Base-by-base conservation (phyloP, 1,140 invertebrate species). In the Drosophila teissieri region DNA sequence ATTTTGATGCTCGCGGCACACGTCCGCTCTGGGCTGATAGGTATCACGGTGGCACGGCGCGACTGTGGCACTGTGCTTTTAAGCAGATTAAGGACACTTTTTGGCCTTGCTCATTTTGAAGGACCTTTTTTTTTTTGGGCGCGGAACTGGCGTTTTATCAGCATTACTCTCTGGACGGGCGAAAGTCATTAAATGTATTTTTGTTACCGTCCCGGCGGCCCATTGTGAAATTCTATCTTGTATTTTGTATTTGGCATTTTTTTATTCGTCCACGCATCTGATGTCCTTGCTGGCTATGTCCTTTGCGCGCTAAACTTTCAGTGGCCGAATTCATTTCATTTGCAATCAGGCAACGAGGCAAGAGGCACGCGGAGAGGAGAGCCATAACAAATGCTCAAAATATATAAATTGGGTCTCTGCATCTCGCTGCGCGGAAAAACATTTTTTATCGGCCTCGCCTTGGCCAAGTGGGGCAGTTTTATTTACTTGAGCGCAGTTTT, bases 1-100 rank as follows among this genome's bases (percentile, higher is more conserved):
- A 89, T 89, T 89, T 89, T 84, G 76, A 88, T 88, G 84, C 67
- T 55, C 61, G 31, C 56, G 39, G 68, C 65, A 70, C 51, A 48
- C 51, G 67, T 46, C 44, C 68, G 45, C 5, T 19, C 36, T 34
- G 31, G 27, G 24, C 56, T 61, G 64, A 64, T 61, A 62, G 54
- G 48, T 48, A 49, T 49, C 53, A 19, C 6, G 8, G 3, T 15
- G 15, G 42, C 10, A 14, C 4, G 27, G n/a, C n/a, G n/a, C n/a
- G n/a, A n/a, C n/a, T n/a, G 31, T 17, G 39, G 42, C 14, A 64
- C 48, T 79, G 76, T 48, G 80, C 76, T 89, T 80, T 89, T 80
- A 84, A 89, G 78, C 80, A 84, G 84, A 89, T 89, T 89, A 89
- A 83, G 73, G 64, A 78, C 77, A 80, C 51, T 78, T 74, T 75